Percentiles rank a stretch among this genome's conserved stretches.
phyloP scores from a whole-genome alignment of 2,797 vertebrate genomes.

The Clarias laeviceps region DNA sequence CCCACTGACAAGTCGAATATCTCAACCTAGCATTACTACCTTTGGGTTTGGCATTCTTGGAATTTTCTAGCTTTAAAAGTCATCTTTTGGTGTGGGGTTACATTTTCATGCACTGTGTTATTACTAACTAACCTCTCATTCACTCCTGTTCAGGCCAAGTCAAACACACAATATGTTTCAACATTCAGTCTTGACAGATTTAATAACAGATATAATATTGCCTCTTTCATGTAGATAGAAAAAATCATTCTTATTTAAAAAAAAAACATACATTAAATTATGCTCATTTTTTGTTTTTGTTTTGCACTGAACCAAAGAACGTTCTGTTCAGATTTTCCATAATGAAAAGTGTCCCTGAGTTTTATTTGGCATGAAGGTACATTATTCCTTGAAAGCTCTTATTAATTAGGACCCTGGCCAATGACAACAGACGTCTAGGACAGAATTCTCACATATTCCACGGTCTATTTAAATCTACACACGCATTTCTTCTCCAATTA shows the following conservation, averaged over 20 bases:
- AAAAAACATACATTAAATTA: background rate
- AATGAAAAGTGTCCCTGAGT: conserved; percentile 13
- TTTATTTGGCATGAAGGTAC: background rate
- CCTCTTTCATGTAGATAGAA: background rate
- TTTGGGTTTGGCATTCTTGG: background rate
- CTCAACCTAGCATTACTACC: background rate
- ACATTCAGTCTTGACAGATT: background rate
- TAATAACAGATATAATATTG: background rate
- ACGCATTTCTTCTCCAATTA: background rate
- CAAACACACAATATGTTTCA: background rate
- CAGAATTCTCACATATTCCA: conserved; percentile 26
- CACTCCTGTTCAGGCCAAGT: background rate
- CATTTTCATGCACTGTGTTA: background rate
- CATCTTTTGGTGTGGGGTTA: background rate
- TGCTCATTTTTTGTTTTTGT: background rate
- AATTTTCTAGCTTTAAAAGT: background rate
- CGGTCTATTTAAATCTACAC: conserved; percentile 25
- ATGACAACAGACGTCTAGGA: conserved; percentile 1
- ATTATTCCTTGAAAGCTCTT: conserved; percentile 31
- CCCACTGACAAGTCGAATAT: conserved; percentile 36
- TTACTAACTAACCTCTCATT: background rate
- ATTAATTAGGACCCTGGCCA: conserved; percentile 36
- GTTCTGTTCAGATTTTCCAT: background rate
- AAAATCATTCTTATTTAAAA: background rate
- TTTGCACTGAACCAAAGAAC: conserved; percentile 11